Percentiles rank a stretch among this genome's conserved stretches.
Evolutionary conservation across 2,797 vertebrate species (phyloP).

Genomic region (Sebastes kiyomatsui): DNA sequence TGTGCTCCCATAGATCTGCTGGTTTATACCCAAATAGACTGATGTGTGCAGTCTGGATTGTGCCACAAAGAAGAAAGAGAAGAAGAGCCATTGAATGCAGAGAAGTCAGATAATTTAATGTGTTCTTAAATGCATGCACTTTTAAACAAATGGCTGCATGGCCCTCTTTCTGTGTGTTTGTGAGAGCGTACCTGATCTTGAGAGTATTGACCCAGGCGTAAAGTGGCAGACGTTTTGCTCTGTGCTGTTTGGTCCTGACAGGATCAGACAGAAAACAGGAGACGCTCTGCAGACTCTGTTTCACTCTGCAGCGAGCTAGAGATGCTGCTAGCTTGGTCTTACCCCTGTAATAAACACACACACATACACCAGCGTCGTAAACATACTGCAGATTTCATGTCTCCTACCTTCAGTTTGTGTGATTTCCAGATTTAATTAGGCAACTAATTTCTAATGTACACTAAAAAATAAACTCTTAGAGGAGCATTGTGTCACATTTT

Average conservation of each 20-base stretch:
- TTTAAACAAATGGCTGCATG: not conserved
- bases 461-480: not conserved
- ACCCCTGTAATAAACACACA: slow-evolving; percentile 74
- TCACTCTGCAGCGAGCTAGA: slow-evolving; percentile 90
- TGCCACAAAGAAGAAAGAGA: not conserved
- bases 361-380: not conserved
- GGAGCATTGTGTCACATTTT: too few relatives aligned
- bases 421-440: not conserved
- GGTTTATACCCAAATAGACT: not conserved
- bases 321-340: slow-evolving; percentile 92
- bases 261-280: slow-evolving; percentile 85
- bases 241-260: slow-evolving; percentile 84
- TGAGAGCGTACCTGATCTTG: slow-evolving; percentile 70
- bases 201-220: slow-evolving; percentile 91
- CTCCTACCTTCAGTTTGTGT: not conserved
- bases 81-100: not conserved
- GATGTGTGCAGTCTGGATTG: not conserved
- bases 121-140: not conserved
- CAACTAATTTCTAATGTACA: not conserved
- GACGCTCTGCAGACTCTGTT: slow-evolving; percentile 85
- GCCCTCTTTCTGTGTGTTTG: not conserved
- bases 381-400: not conserved
- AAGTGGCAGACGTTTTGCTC: slow-evolving; percentile 83
- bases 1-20: not conserved
- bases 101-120: not conserved